These are phyloP conservation scores for Leptoclinus maculatus DNA, from an alignment of 2,797 vertebrate species.

Conservation along the genomic window DNA sequence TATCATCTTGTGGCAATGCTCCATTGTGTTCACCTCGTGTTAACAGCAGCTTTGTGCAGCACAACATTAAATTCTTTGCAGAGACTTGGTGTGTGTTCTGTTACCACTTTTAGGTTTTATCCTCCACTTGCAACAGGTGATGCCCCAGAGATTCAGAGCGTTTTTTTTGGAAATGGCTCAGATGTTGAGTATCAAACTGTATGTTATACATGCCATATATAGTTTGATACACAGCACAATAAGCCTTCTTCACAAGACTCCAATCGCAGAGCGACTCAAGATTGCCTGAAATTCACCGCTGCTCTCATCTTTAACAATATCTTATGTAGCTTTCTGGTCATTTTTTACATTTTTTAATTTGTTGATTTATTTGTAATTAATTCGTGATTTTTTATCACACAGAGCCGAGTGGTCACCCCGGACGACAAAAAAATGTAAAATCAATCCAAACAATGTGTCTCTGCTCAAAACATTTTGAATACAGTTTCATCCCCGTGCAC, in stretches of 20 bases:
- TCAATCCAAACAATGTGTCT: background rate
- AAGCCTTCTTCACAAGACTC: constrained; percentile 66
- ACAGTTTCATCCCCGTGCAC: constrained; percentile 21
- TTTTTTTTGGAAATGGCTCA: constrained; percentile 72
- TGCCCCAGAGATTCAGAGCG: background rate
- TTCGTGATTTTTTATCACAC: background rate
- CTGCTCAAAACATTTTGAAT: constrained; percentile 1
- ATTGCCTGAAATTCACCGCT: background rate
- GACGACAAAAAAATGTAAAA: accelerated
- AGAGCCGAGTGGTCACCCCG: background rate
- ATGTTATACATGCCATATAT: constrained; percentile 74
- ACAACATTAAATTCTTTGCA: background rate
- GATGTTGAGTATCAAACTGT: constrained; percentile 87
- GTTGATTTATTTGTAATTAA: background rate
- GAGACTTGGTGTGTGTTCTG: background rate
- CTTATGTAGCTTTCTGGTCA: background rate
- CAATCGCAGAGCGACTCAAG: background rate
- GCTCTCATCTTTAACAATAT: background rate
- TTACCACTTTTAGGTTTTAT: background rate
- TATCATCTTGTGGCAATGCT: background rate
- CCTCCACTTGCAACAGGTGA: background rate
- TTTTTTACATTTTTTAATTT: background rate
- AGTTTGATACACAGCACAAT: constrained; percentile 88
- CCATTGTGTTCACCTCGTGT: background rate
- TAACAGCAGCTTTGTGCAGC: background rate